Evolutionary conservation across 2,797 vertebrate genomes (phyloP).

Genomic region (Microctenopoma lineatum): DNA sequence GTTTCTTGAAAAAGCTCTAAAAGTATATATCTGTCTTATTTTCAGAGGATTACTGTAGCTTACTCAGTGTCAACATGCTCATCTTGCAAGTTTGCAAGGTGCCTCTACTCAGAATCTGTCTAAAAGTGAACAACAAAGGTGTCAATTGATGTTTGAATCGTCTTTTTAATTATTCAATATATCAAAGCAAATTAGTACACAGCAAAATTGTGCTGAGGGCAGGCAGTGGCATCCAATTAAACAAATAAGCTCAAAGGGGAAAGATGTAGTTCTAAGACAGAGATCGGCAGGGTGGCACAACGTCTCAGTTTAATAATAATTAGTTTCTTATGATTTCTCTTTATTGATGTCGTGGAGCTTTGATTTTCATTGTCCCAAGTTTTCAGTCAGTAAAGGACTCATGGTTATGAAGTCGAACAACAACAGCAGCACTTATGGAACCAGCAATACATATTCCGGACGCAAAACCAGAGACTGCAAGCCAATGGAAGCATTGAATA

Average conservation of each 20-base stretch:
- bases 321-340: conserved; percentile 30
- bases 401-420: conserved; percentile 56
- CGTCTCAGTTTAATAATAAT: conserved; percentile 45
- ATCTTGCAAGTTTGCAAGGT: neutral
- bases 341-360: conserved; percentile 50
- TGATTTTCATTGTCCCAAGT: conserved; percentile 67
- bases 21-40: no score
- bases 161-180: conserved; percentile 73
- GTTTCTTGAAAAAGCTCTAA: no score
- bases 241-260: conserved; percentile 69
- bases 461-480: conserved; percentile 69
- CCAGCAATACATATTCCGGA: conserved; percentile 62
- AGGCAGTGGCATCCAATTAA: conserved; percentile 76
- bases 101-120: neutral
- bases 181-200: conserved; percentile 81
- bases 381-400: conserved; percentile 84
- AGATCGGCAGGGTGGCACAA: conserved; percentile 69
- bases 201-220: conserved; percentile 80
- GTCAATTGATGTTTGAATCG: conserved; percentile 46
- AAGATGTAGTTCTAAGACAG: conserved; percentile 52
- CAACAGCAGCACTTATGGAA: conserved; percentile 67
- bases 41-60: no score
- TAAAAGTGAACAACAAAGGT: conserved; percentile 28
- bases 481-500: conserved; percentile 54
- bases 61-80: no score